Evolutionary conservation across 2,113 vertebrate species (phyloP).

Genomic region (Periophthalmodon schlosseri): DNA sequence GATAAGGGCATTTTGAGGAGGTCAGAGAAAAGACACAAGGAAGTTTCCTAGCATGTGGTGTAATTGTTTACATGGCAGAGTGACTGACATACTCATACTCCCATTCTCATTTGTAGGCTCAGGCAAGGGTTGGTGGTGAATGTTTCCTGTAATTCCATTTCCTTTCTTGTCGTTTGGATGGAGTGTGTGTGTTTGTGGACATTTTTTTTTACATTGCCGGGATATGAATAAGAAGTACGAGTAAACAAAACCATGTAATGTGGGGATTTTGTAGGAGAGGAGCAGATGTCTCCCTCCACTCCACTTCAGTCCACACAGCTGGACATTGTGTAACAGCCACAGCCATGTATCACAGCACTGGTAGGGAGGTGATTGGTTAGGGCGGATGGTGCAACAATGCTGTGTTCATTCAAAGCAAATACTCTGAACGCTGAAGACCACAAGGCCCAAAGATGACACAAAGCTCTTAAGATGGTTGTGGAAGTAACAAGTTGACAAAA

Average conservation of each 20-base stretch:
- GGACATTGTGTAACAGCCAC: conserved; percentile 68
- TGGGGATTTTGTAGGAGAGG: conserved; percentile 65
- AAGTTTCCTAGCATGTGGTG: conserved; percentile 10
- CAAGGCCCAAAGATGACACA: conserved; percentile 12
- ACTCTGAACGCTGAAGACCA: conserved; percentile 54
- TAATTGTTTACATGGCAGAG: conserved; percentile 21
- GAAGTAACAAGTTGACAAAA: conserved; percentile 29
- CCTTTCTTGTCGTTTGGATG: conserved; percentile 76
- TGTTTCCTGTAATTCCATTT: conserved; percentile 76
- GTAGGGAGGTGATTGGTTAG: conserved; percentile 45
- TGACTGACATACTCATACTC: conserved; percentile 35
- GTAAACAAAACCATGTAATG: conserved; percentile 81
- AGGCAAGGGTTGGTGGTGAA: conserved; percentile 53
- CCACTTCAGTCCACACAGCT: conserved; percentile 56
- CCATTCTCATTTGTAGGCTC: conserved; percentile 51
- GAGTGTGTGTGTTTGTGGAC: conserved; percentile 61
- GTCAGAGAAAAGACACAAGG: not conserved
- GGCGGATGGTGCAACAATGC: conserved; percentile 46
- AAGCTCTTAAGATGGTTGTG: conserved; percentile 28
- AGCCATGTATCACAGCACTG: conserved; percentile 38
- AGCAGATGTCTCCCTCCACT: conserved; percentile 71
- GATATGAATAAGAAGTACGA: conserved; percentile 63
- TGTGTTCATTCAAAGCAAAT: conserved; percentile 56
- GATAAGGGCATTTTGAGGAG: not conserved
- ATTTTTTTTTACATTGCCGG: conserved; percentile 50